Percentiles rank a stretch among this genome's conserved stretches.
These are phyloP conservation scores for Pituophis catenifer DNA, from an alignment of 2,113 vertebrate genomes.

Conservation along the genomic window DNA sequence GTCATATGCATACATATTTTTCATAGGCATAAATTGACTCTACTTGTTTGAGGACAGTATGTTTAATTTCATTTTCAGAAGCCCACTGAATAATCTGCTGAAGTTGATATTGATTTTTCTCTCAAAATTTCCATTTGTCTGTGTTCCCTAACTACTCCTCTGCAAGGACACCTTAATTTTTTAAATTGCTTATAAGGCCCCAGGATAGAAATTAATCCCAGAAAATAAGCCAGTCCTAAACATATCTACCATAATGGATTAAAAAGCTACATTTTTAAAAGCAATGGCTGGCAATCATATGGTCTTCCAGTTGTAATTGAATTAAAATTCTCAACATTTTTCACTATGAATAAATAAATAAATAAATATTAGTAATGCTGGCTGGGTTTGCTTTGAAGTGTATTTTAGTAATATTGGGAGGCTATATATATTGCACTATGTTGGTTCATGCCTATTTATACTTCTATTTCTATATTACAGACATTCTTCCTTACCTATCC, in stretches of 20 bases:
- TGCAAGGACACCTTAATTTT: not conserved
- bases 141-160: not conserved
- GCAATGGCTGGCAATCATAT: not conserved
- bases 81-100: not conserved
- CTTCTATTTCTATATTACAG: not conserved
- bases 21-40: not conserved
- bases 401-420: not conserved
- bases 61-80: not conserved
- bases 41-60: not conserved
- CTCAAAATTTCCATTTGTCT: not conserved
- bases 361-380: not conserved
- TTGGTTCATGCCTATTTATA: not conserved
- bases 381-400: not conserved
- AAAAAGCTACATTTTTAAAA: not conserved
- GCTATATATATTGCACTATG: not conserved
- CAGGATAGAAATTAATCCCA: not conserved
- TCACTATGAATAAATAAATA: not conserved
- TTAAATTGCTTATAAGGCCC: not conserved
- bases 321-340: not conserved
- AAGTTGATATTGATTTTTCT: not conserved
- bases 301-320: not conserved
- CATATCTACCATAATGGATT: not conserved
- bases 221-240: not conserved
- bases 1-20: not conserved
- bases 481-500: constrained; percentile 10